Base-by-base conservation (phyloP, 2,113 vertebrate genomes). In the Mormoops blainvillei region DNA sequence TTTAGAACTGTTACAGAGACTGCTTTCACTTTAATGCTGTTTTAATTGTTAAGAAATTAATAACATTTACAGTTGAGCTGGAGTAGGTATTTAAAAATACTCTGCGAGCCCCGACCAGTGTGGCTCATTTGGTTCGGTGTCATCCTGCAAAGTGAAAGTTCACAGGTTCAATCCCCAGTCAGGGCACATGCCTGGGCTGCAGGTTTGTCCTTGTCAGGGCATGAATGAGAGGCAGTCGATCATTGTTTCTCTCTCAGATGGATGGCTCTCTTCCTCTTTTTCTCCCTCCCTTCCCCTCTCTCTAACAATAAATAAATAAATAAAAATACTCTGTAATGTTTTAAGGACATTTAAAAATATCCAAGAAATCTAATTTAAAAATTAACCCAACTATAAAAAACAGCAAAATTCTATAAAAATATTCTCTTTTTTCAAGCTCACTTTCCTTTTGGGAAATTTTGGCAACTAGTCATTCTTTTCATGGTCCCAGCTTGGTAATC, bases 321-420 rank as follows among this genome's bases (percentile, higher is more conserved):
- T 70, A 33, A 92, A 93, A 87, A 73, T 73, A 73, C 71, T 48
- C 71, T 48, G 5, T 87, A 50, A 56, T 85, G 26, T 88, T 87
- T 97, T 91, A 94, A 74, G 14, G 65, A 43, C 50, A 89, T 92
- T 82, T 84, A 73, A 54, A 96, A 90, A 61, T 63, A 91, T 56
- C 68, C 48, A 74, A 87, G 71, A 94, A 84, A 52, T 93, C 16
- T 73, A 94, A 92, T 95, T 96, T 78, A 31, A 76, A 93, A 95
- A 84, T 52, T 43, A 83, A 52, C 78, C 33, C 41, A 58, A 19
- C 71, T 65, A 14, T 92, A 70, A 87, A 63, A 93, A 91, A 85
- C 15, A 50, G 36, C 7, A 67, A 77, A 94, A 85, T 81, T 86
- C 31, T n/a, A 78, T 87, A 52, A 63, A 84, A 80, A 89, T 80